A percentile compares a stretch with the other conserved stretches of the same genome.
phyloP scores from a whole-genome alignment of 2,888 invertebrate species.

The Agapostemon virescens region DNA sequence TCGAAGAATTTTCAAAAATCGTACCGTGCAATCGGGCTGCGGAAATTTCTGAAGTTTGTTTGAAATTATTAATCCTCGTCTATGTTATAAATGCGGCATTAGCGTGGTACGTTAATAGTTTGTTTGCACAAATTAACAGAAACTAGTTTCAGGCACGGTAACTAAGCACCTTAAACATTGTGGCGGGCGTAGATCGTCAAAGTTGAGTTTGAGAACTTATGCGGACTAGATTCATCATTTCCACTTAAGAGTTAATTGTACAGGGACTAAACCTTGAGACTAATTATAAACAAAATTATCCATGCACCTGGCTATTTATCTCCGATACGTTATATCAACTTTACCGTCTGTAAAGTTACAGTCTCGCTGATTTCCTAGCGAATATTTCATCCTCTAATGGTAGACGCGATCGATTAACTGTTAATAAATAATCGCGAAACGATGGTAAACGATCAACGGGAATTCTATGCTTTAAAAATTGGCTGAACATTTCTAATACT shows the following conservation, averaged over 20 bases:
- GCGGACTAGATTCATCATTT: neutral
- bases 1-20: no score
- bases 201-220: constrained; percentile 10
- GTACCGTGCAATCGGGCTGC: neutral
- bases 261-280: neutral
- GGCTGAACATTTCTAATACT: no score
- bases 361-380: neutral
- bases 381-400: neutral
- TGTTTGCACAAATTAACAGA: constrained; percentile 1
- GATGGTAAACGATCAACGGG: neutral
- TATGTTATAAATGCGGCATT: neutral
- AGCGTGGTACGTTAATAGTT: neutral
- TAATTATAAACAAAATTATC: constrained; percentile 4
- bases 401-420: neutral
- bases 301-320: neutral
- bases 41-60: neutral
- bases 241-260: constrained; percentile 6
- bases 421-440: neutral
- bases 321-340: neutral
- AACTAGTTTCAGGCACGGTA: neutral
- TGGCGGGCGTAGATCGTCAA: neutral
- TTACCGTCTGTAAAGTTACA: neutral
- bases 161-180: constrained; percentile 1
- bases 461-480: neutral
- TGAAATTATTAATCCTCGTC: neutral